These are phyloP conservation scores for Sylvia borin DNA, from an alignment of 2,797 vertebrate species.

Conservation along the genomic window DNA sequence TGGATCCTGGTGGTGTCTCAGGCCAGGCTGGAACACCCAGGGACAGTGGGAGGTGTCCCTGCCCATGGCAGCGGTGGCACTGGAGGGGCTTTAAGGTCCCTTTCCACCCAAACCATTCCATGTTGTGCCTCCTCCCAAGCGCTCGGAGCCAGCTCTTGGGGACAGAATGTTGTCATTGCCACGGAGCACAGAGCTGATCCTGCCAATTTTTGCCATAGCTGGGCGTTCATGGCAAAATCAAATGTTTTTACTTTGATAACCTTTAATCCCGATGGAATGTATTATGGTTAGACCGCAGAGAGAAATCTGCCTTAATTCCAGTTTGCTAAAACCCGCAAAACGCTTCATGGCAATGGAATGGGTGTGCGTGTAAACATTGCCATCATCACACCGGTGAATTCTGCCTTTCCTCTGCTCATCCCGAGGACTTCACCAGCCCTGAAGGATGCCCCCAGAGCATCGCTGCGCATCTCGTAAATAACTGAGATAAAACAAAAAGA, in stretches of 20 bases:
- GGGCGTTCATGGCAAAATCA: not conserved
- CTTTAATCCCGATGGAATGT: not conserved
- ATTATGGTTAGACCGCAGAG: not conserved
- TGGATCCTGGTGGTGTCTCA: not conserved
- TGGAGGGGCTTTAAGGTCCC: rapidly evolving
- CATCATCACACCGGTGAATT: not conserved
- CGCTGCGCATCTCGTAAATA: not conserved
- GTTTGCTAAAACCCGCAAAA: not conserved
- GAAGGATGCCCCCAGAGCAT: not conserved
- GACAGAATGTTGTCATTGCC: not conserved
- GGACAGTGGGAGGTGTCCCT: not conserved
- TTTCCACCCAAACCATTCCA: not conserved
- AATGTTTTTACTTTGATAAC: not conserved
- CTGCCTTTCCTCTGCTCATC: not conserved
- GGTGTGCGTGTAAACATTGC: not conserved
- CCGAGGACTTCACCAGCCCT: not conserved
- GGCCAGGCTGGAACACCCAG: not conserved
- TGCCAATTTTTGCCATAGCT: not conserved
- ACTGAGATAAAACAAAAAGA: not conserved
- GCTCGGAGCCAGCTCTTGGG: rapidly evolving
- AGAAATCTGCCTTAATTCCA: not conserved
- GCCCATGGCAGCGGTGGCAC: not conserved
- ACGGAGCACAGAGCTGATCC: not conserved
- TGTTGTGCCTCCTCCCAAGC: not conserved
- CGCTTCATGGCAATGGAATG: not conserved